Conservation (phyloP, 2,888 invertebrate genomes). For the Boloria euphrosyne region DNA sequence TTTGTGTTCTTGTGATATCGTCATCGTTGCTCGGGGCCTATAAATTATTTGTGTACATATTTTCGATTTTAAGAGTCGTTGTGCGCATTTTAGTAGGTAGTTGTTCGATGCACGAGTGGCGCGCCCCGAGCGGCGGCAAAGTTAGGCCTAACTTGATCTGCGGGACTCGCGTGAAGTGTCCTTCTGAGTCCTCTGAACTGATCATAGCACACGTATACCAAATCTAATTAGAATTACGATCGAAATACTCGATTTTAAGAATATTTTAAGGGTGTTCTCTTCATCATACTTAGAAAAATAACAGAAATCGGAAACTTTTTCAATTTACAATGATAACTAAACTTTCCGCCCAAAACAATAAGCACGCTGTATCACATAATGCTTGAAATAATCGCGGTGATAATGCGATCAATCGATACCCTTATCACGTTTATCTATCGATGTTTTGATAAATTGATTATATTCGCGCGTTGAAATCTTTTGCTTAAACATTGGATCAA, state of each 20-base stretch:
- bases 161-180: slow-evolving; percentile 69
- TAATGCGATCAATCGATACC: slow-evolving; percentile 66
- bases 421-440: slow-evolving; percentile 65
- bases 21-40: slow-evolving; percentile 53
- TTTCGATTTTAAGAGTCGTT: slow-evolving; percentile 61
- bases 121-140: slow-evolving; percentile 55
- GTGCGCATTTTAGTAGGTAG: slow-evolving; percentile 70
- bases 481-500: slow-evolving; percentile 51
- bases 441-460: slow-evolving; percentile 59
- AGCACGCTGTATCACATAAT: slow-evolving; percentile 52
- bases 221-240: slow-evolving; percentile 37
- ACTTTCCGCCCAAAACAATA: slow-evolving; percentile 51
- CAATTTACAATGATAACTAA: slow-evolving; percentile 40
- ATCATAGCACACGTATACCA: slow-evolving; percentile 56
- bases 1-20: slow-evolving; percentile 65
- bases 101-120: slow-evolving; percentile 58
- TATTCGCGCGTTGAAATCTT: slow-evolving; percentile 76
- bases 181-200: slow-evolving; percentile 61
- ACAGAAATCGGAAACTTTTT: slow-evolving; percentile 7
- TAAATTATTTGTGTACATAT: slow-evolving; percentile 71
- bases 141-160: slow-evolving; percentile 67
- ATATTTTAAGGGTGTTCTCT: slow-evolving; percentile 3
- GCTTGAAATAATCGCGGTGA: slow-evolving; percentile 49
- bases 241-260: slow-evolving; percentile 33
- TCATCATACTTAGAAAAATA: slow-evolving; percentile 1